Evolutionary conservation across 2,797 vertebrate species (phyloP).

Genomic region (Heteromormyrus szaboi): DNA sequence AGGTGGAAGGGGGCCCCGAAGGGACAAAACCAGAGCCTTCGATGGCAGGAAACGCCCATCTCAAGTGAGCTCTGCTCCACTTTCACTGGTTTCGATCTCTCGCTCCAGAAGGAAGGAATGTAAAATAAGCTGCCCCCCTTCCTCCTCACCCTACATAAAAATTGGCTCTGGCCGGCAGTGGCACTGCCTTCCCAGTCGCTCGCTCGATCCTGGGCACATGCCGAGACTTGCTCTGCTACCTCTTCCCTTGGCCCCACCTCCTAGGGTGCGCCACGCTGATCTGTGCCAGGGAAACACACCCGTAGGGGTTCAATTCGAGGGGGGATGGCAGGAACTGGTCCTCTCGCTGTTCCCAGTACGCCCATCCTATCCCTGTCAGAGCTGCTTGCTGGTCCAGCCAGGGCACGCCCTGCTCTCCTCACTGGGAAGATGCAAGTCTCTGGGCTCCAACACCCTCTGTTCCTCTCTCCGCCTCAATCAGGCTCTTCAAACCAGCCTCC

Average conservation of each 20-base stretch:
- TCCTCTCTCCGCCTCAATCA: not conserved
- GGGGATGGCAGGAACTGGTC: conserved; percentile 5
- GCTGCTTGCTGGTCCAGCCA: not conserved
- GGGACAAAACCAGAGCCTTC: not conserved
- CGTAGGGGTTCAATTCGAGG: not conserved
- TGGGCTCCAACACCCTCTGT: not conserved
- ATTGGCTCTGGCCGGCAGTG: not conserved
- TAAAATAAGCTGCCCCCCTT: not conserved
- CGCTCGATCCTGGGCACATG: conserved; percentile 25
- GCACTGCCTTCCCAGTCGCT: not conserved
- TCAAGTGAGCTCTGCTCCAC: not conserved
- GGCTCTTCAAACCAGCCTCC: not conserved
- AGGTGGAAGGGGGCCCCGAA: not conserved
- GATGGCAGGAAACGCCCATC: not conserved
- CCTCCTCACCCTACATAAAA: not conserved
- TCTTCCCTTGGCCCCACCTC: not conserved
- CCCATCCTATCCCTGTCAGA: not conserved
- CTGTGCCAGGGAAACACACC: not conserved
- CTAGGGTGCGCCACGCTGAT: not conserved
- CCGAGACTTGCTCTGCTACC: conserved; percentile 28
- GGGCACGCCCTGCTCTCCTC: not conserved
- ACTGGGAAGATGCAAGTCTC: not conserved
- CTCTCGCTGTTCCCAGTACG: not conserved
- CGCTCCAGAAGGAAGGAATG: not conserved
- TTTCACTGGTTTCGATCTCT: not conserved